Base-by-base conservation (phyloP, 2,888 invertebrate species). In the Sturmia bella region DNA sequence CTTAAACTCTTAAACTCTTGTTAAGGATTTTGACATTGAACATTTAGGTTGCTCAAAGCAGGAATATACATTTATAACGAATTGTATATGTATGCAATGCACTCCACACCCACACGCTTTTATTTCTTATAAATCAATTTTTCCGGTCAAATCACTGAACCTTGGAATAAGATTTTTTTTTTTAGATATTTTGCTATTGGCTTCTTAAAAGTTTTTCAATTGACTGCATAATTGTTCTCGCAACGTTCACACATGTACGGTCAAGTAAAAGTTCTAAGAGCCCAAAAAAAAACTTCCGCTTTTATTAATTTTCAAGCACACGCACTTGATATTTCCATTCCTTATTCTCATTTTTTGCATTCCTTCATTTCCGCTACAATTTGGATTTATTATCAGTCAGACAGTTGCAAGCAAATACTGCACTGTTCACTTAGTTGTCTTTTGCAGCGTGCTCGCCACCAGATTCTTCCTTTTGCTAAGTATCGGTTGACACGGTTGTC, bases 91-190 rank as follows among this genome's bases (percentile, higher is more conserved):
- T 32, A 9, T 32, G 32, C 32, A 7, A n/a, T n/a, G n/a, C n/a
- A n/a, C n/a, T 7, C 5, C 32, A 32, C 9, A 7, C 1, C 6
- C 32, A 32, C 7, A 32, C 9, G 45, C 57, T 66, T 17, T 59
- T 50, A 48, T 43, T n/a, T 21, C 21, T 54, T 61, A 21, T 17
- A 27, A 41, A 63, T 27, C n/a, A 43, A 64, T 39, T 56, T 64
- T 72, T 50, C 73, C 66, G 50, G 70, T 75, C 37, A 64, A 75
- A 75, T 75, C 70, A 80, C 11, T 80, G 75, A 80, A 75, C 80
- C 80, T 80, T 80, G 80, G 48, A 63, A 52, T 3, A 52, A 32
- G 5, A 37, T 63, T 57, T 56, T n/a, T 24, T 57, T 39, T 52
- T 63, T 54, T 11, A 3, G 32, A 32, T 7, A 32, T 32, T 32